Conservation (phyloP, 2,888 invertebrate species). For the Drosophila sordidapex region DNA sequence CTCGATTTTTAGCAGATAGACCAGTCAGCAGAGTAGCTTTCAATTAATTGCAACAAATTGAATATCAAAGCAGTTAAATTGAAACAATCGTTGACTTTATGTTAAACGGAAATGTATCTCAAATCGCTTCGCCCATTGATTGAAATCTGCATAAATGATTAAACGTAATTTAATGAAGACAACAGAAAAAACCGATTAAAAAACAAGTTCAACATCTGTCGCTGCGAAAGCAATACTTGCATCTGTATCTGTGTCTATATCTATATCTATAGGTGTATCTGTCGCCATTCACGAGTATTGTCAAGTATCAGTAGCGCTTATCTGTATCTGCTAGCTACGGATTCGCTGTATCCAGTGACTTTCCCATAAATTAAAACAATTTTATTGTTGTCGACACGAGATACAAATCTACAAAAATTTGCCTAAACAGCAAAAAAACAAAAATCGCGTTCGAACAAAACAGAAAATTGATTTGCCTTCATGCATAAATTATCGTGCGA, state of each 20-base stretch:
- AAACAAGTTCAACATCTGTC: slow-evolving; percentile 60
- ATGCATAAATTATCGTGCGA: slow-evolving; percentile 65
- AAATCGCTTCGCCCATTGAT: slow-evolving; percentile 61
- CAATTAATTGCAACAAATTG: slow-evolving; percentile 70
- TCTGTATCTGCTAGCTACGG: slow-evolving; percentile 22
- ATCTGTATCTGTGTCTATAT: slow-evolving; percentile 14
- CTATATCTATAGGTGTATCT: slow-evolving; percentile 36
- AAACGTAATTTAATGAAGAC: slow-evolving; percentile 75
- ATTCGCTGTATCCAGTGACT: slow-evolving; percentile 37
- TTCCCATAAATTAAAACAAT: slow-evolving; percentile 79
- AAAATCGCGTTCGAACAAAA: slow-evolving; percentile 54
- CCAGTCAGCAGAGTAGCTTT: slow-evolving; percentile 15
- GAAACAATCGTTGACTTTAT: slow-evolving; percentile 44
- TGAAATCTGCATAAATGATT: slow-evolving; percentile 78
- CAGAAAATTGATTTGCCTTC: slow-evolving; percentile 71
- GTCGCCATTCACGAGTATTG: slow-evolving; percentile 41
- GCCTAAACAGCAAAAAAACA: slow-evolving; percentile 72
- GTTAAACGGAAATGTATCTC: slow-evolving; percentile 70
- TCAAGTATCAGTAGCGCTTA: slow-evolving; percentile 37
- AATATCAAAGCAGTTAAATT: slow-evolving; percentile 45
- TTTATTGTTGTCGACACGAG: slow-evolving; percentile 81
- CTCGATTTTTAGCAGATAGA: slow-evolving; percentile 3
- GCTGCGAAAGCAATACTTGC: slow-evolving; percentile 16
- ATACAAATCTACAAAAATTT: slow-evolving; percentile 73
- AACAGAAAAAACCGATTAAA: slow-evolving; percentile 45